Conservation (phyloP, 2,888 invertebrate species). For the Plemyria rubiginata region DNA sequence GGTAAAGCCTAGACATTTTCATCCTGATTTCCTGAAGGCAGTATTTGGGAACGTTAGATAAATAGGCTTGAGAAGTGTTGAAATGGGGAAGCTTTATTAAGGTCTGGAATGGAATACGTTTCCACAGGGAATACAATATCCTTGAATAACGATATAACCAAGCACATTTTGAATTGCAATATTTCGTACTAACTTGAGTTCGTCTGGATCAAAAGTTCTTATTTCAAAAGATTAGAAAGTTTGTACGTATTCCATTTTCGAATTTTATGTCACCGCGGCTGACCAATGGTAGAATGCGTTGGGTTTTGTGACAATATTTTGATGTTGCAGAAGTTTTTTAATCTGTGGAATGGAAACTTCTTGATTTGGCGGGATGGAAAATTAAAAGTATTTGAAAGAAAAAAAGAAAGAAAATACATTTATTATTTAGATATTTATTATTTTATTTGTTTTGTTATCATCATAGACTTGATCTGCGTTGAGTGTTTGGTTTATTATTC, state of each 20-base stretch:
- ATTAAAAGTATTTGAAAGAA: too few relatives aligned
- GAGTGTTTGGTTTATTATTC: too few relatives aligned
- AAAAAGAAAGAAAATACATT: too few relatives aligned
- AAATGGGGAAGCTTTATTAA: conserved; percentile 28
- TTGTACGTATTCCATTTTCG: not conserved
- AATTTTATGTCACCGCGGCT: not conserved
- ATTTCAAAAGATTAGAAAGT: not conserved
- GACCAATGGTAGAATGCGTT: not conserved
- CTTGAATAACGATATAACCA: not conserved
- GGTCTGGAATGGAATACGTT: conserved; percentile 17
- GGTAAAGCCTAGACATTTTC: not conserved
- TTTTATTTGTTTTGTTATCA: too few relatives aligned
- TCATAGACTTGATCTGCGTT: too few relatives aligned
- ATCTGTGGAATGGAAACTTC: not conserved
- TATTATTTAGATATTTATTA: too few relatives aligned
- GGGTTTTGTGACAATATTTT: not conserved
- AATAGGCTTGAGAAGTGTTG: conserved; percentile 23
- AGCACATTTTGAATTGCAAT: not conserved
- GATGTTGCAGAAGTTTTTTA: not conserved
- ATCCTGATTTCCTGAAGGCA: conserved; percentile 8
- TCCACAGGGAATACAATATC: conserved; percentile 14
- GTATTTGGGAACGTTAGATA: not conserved
- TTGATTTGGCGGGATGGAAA: not conserved
- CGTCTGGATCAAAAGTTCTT: not conserved
- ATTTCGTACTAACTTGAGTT: too few relatives aligned